Evolutionary conservation across 2,797 vertebrate species (phyloP).

Genomic region (Pseudomugil tenellus): DNA sequence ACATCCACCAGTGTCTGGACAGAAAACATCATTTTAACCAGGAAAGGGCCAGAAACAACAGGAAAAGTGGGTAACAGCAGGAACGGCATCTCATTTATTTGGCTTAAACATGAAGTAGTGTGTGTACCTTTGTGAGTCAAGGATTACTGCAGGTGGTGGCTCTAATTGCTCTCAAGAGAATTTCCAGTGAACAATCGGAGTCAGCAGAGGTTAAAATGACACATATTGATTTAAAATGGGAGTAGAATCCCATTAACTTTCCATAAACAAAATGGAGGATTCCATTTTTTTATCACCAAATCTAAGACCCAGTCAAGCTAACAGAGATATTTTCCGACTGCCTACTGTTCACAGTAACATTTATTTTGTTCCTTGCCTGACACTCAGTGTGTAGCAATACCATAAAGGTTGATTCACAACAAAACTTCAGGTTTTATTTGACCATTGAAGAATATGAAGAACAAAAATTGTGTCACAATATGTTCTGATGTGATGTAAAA

Average conservation of each 20-base stretch:
- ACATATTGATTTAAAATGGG: slow-evolving; percentile 66
- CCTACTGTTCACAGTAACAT: slow-evolving; percentile 34
- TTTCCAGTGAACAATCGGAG: slow-evolving; percentile 48
- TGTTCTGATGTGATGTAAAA: neutral
- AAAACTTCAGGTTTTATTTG: neutral
- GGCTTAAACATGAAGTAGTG: slow-evolving; percentile 10
- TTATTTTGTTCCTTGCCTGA: slow-evolving; percentile 1
- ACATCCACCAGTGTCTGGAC: neutral
- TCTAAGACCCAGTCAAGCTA: slow-evolving; percentile 15
- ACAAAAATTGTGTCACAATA: neutral
- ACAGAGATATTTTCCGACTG: slow-evolving; percentile 38
- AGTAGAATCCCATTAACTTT: slow-evolving; percentile 60
- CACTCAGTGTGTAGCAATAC: neutral
- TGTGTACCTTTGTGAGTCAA: neutral
- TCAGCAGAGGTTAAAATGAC: slow-evolving; percentile 61
- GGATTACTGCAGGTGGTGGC: slow-evolving; percentile 52
- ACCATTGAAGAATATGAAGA: neutral
- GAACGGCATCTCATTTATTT: slow-evolving; percentile 8
- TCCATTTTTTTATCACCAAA: slow-evolving; percentile 46
- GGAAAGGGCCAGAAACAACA: slow-evolving; percentile 12
- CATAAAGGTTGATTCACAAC: slow-evolving; percentile 2
- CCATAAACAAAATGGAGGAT: slow-evolving; percentile 40
- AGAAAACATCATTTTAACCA: slow-evolving; percentile 15
- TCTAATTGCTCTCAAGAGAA: slow-evolving; percentile 68
- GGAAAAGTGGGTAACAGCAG: slow-evolving; percentile 5